These are phyloP conservation scores for Menidia beryllina DNA, from an alignment of 2,113 vertebrate genomes.

Conservation along the genomic window DNA sequence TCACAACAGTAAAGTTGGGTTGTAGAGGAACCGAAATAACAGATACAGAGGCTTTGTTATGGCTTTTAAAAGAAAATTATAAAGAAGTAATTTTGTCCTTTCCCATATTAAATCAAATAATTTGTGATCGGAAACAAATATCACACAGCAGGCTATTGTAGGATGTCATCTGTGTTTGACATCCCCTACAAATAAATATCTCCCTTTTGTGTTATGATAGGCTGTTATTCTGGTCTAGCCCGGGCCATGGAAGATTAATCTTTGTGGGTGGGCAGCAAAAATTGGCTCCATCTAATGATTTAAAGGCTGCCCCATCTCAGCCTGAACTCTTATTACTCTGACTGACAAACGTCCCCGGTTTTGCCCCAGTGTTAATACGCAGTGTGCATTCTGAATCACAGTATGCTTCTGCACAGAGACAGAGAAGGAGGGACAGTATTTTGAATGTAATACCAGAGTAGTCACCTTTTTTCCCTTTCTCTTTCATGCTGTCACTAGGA, in stretches of 20 bases:
- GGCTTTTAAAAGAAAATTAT: not conserved
- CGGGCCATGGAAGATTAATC: conserved; percentile 37
- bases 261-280: conserved; percentile 17
- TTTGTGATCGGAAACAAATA: conserved; percentile 17
- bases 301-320: conserved; percentile 23
- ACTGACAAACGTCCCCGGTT: not conserved
- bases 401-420: not conserved
- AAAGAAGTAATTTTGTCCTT: not conserved
- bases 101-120: conserved; percentile 8
- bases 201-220: not conserved
- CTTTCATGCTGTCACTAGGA: conserved; percentile 9
- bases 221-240: conserved; percentile 5
- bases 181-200: not conserved
- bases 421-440: not conserved
- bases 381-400: not conserved
- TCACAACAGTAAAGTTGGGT: not conserved
- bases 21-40: not conserved
- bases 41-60: conserved; percentile 9
- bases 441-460: not conserved
- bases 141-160: not conserved
- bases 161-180: conserved; percentile 21
- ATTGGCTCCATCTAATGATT: conserved; percentile 29
- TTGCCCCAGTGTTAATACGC: not conserved
- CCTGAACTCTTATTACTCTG: conserved; percentile 15
- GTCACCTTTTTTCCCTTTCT: conserved; percentile 1